Evolutionary conservation across 2,113 vertebrate species (phyloP).

Genomic region (Stomatorhinus ivindoensis): DNA sequence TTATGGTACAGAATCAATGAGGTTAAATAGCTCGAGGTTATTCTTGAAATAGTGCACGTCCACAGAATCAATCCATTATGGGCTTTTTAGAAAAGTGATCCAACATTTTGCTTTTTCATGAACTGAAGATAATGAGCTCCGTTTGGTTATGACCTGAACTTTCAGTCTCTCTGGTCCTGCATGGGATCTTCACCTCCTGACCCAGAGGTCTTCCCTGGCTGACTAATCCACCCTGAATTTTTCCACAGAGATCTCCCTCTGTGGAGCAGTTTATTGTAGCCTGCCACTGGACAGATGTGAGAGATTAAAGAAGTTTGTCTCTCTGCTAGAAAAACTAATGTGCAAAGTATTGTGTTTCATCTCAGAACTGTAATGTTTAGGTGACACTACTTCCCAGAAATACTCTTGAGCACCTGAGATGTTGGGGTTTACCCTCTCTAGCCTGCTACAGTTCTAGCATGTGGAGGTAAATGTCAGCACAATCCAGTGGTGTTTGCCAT

Average conservation of each 20-base stretch:
- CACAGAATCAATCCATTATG: not conserved
- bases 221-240: not conserved
- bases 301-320: not conserved
- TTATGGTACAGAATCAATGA: not conserved
- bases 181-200: not conserved
- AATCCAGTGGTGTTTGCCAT: conserved; percentile 10
- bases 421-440: not conserved
- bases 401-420: not conserved
- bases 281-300: not conserved
- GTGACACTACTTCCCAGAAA: not conserved
- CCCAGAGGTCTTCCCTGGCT: not conserved
- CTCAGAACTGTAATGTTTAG: not conserved
- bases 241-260: not conserved
- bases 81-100: not conserved
- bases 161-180: not conserved
- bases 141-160: not conserved
- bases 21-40: not conserved
- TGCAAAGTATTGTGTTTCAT: not conserved
- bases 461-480: not conserved
- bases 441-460: not conserved
- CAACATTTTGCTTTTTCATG: not conserved
- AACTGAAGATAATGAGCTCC: not conserved
- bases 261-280: not conserved
- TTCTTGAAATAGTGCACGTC: not conserved
- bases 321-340: not conserved